Percentiles rank a stretch among this genome's conserved stretches.
Evolutionary conservation across 2,113 vertebrate species (phyloP).

Genomic region (Sigmodon hispidus): DNA sequence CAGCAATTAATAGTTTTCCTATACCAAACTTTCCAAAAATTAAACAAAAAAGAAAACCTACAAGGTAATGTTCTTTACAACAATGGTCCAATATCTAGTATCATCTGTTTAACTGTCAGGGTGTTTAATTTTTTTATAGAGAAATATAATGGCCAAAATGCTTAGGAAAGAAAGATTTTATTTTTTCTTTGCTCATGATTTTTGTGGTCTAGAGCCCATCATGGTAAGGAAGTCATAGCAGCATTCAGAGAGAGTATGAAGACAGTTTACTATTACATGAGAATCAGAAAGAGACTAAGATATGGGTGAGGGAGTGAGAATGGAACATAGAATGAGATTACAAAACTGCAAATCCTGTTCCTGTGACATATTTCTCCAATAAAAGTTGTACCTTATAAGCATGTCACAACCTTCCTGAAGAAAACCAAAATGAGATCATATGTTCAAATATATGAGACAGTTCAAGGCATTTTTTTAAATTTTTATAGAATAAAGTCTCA

Average conservation of each 20-base stretch:
- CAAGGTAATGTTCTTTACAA: neutral
- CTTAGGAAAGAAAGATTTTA: neutral
- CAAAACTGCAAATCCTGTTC: neutral
- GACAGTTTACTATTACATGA: neutral
- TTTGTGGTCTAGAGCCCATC: neutral
- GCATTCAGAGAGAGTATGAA: neutral
- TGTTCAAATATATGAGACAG: neutral
- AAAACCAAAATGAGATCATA: neutral
- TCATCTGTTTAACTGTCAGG: neutral
- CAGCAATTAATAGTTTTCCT: neutral
- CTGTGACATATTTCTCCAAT: neutral
- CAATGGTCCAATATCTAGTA: neutral
- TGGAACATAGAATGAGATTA: neutral
- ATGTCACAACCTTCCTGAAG: neutral
- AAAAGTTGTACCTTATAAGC: neutral
- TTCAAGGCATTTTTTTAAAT: neutral
- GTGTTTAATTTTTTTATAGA: neutral
- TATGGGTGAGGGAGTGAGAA: neutral
- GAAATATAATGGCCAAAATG: neutral
- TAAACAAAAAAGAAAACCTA: neutral
- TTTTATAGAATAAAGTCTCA: too few relatives aligned
- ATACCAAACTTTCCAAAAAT: neutral
- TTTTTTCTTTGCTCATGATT: neutral
- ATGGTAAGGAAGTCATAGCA: neutral
- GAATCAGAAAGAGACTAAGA: neutral